A percentile compares a stretch with the other conserved stretches of the same genome.
phyloP scores from a whole-genome alignment of 2,888 invertebrate genomes.

The Conomelus anceps region DNA sequence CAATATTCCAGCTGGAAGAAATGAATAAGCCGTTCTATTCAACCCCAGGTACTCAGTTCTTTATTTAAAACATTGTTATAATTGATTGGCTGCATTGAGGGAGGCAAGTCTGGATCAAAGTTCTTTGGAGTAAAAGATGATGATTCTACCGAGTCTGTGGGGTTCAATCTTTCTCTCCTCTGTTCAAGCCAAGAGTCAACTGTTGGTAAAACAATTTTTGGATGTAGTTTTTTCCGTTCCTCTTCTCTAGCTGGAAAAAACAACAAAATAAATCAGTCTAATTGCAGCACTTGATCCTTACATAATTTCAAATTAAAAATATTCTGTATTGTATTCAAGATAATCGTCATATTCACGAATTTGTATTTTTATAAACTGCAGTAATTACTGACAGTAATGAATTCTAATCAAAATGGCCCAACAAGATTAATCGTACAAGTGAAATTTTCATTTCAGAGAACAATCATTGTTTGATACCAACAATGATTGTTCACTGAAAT shows the following conservation, averaged over 20 bases:
- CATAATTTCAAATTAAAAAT: not conserved
- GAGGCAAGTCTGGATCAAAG: conserved; percentile 44
- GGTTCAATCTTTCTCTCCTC: conserved; percentile 38
- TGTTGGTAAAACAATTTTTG: conserved; percentile 38
- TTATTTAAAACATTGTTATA: conserved; percentile 48
- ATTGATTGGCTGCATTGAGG: conserved; percentile 52
- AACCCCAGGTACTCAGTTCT: conserved; percentile 53
- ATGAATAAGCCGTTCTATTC: no score
- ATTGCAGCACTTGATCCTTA: not conserved
- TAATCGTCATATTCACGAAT: no score
- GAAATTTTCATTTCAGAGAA: no score
- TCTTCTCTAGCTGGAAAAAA: conserved; percentile 11
- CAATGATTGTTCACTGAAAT: no score
- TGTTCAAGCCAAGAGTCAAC: conserved; percentile 42
- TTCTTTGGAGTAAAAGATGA: conserved; percentile 41
- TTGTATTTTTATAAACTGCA: no score
- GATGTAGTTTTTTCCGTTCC: not conserved
- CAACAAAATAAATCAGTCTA: not conserved
- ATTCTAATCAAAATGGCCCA: not conserved
- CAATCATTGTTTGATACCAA: no score
- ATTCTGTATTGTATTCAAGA: not conserved
- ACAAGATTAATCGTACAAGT: not conserved
- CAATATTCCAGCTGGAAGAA: no score
- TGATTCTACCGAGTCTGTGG: conserved; percentile 27
- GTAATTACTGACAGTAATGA: not conserved